Conservation (phyloP, 2,113 vertebrate species). For the Zootoca vivipara region DNA sequence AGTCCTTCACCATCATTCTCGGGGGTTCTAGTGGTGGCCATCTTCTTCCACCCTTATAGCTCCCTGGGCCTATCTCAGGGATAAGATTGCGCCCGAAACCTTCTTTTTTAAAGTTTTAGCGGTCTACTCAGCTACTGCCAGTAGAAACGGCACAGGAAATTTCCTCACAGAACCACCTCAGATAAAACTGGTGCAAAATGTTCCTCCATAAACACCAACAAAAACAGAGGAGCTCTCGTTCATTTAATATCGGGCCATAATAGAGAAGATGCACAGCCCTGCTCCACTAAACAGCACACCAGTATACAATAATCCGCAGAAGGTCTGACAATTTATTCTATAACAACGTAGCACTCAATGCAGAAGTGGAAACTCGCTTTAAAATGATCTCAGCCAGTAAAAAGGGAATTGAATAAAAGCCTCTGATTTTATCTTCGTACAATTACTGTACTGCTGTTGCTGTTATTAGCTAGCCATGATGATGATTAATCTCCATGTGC, state of each 20-base stretch:
- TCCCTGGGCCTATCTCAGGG: not conserved
- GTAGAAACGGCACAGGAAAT: constrained; percentile 29
- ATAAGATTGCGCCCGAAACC: not conserved
- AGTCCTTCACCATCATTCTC: not conserved
- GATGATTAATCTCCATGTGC: not conserved
- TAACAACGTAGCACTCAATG: not conserved
- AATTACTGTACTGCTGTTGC: not conserved
- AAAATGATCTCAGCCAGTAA: not conserved
- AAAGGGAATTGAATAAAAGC: not conserved
- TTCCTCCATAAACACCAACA: constrained; percentile 26
- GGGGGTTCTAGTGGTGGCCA: not conserved
- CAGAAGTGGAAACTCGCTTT: not conserved
- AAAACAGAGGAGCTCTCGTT: not conserved
- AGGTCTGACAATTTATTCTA: constrained; percentile 25
- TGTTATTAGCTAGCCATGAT: not conserved
- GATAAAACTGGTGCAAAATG: not conserved
- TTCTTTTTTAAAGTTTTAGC: constrained; percentile 33
- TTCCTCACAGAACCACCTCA: constrained; percentile 33
- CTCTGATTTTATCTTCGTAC: not conserved
- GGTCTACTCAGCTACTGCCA: not conserved
- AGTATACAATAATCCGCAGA: constrained; percentile 17
- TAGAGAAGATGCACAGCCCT: not conserved
- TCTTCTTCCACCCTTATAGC: not conserved
- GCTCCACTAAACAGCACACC: not conserved
- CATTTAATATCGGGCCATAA: not conserved